Evolutionary conservation across 2,113 vertebrate species (phyloP).

Genomic region (Oxyruncus cristatus): DNA sequence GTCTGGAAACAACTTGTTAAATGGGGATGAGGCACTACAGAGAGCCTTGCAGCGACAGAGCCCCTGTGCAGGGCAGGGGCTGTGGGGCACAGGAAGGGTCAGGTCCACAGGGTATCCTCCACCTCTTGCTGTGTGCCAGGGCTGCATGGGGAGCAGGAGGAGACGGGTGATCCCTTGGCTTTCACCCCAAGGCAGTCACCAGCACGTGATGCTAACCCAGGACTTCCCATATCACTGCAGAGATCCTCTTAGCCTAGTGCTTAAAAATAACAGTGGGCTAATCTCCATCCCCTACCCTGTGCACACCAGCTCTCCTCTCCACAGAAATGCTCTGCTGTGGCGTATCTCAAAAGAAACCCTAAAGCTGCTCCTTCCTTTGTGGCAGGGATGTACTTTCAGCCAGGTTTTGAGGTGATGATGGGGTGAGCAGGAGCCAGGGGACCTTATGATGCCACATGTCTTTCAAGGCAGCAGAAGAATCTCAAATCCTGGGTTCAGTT

Average conservation of each 20-base stretch:
- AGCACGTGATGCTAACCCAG: background rate
- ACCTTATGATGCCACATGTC: accelerated
- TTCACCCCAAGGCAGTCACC: background rate
- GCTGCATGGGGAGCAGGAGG: background rate
- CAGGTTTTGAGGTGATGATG: background rate
- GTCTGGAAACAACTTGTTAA: background rate
- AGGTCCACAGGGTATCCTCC: background rate
- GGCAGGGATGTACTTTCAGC: background rate
- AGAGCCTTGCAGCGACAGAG: background rate
- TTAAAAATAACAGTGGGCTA: slow-evolving; percentile 59
- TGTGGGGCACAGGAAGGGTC: background rate
- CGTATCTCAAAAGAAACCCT: background rate
- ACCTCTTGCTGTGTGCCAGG: background rate
- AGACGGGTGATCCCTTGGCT: background rate
- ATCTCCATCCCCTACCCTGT: background rate
- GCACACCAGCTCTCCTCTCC: background rate
- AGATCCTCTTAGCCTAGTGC: slow-evolving; percentile 53
- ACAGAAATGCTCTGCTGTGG: background rate
- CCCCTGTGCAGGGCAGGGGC: accelerated
- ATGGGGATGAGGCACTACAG: background rate
- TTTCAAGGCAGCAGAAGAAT: background rate
- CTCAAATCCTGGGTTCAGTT: background rate
- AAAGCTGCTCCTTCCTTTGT: background rate
- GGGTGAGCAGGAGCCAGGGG: background rate
- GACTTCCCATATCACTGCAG: background rate